Evolutionary conservation across 2,113 vertebrate genomes (phyloP).

Genomic region (Bos taurus): DNA sequence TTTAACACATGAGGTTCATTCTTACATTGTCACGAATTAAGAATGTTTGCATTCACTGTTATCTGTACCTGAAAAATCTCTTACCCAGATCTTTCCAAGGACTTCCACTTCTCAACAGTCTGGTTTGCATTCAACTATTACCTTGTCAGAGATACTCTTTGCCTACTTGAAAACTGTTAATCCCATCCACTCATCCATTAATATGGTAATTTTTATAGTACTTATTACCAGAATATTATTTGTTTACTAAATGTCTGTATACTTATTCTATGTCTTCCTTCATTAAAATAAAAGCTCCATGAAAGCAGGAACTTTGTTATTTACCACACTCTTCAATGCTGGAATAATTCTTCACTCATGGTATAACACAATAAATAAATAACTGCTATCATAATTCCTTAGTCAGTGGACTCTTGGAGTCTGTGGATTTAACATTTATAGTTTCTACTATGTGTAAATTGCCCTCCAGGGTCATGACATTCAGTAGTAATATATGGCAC

Average conservation of each 20-base stretch:
- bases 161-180: neutral
- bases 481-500: neutral
- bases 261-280: neutral
- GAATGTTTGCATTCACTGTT: neutral
- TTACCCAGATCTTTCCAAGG: neutral
- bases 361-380: neutral
- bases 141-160: neutral
- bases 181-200: neutral
- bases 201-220: neutral
- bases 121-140: neutral
- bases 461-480: neutral
- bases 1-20: neutral
- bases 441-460: neutral
- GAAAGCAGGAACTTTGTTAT: neutral
- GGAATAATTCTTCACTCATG: neutral
- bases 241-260: neutral
- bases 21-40: neutral
- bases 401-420: neutral
- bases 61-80: neutral
- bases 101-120: neutral
- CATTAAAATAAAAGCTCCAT: neutral
- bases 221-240: neutral
- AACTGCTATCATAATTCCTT: neutral
- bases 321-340: neutral
- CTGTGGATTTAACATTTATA: neutral